Evolutionary conservation across 1,140 invertebrate species (phyloP).

Genomic region (Bombus sibiricus): DNA sequence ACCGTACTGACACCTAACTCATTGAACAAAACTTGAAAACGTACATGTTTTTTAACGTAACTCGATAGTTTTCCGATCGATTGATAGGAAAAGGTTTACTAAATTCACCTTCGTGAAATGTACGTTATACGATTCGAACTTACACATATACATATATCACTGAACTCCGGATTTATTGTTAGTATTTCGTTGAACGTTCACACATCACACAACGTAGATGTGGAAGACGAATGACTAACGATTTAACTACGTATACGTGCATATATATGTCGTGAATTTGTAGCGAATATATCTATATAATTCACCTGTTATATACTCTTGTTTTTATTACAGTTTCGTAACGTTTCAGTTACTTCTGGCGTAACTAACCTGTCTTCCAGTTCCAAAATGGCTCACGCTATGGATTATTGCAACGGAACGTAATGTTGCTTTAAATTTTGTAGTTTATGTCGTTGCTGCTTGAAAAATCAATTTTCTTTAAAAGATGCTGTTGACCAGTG

Average conservation of each 20-base stretch:
- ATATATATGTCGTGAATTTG: not conserved
- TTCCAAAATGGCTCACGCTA: not conserved
- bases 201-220: not conserved
- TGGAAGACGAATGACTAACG: constrained; percentile 7
- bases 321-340: constrained; percentile 38
- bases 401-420: not conserved
- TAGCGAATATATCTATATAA: not conserved
- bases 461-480: not conserved
- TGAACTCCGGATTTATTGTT: not conserved
- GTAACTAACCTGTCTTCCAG: not conserved
- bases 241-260: not conserved
- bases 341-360: not conserved
- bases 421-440: not conserved
- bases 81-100: not conserved
- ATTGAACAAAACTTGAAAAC: not conserved
- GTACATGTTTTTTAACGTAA: not conserved
- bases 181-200: not conserved
- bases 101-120: too few relatives aligned
- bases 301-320: not conserved
- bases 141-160: not conserved
- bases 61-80: not conserved
- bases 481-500: not conserved
- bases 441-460: not conserved
- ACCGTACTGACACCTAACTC: not conserved
- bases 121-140: not conserved